Conservation (phyloP, 2,888 invertebrate species). For the Sarcophaga subvicina region DNA sequence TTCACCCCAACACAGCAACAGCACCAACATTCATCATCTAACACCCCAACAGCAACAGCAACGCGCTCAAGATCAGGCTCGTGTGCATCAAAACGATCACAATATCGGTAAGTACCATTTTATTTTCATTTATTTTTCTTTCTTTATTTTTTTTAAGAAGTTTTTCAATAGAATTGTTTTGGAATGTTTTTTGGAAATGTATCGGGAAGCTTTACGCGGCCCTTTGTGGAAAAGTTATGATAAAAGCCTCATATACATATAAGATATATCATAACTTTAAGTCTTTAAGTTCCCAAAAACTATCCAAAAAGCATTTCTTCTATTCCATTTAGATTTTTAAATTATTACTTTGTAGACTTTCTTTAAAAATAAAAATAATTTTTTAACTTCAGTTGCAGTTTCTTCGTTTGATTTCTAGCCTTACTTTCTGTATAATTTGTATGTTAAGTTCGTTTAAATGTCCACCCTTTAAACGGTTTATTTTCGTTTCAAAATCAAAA, state of each 20-base stretch:
- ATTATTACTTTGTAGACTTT: slow-evolving; percentile 6
- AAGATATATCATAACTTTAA: no score
- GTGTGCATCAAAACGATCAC: slow-evolving; percentile 82
- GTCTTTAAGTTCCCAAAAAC: neutral
- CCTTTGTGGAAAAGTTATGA: neutral
- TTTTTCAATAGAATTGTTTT: slow-evolving; percentile 6
- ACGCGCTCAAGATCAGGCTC: slow-evolving; percentile 82
- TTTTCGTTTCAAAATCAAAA: neutral
- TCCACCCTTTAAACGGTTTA: neutral
- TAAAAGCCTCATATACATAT: no score
- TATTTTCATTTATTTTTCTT: neutral
- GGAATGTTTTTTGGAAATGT: slow-evolving; percentile 1
- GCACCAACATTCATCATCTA: slow-evolving; percentile 73
- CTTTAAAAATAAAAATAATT: slow-evolving; percentile 4
- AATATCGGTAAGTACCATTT: slow-evolving; percentile 78
- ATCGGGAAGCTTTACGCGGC: no score
- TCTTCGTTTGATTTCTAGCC: slow-evolving; percentile 39
- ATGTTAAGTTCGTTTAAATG: slow-evolving; percentile 20
- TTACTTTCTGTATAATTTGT: slow-evolving; percentile 33
- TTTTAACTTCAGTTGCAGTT: slow-evolving; percentile 27
- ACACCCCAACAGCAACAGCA: slow-evolving; percentile 72
- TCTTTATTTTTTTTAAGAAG: slow-evolving; percentile 6
- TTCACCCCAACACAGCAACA: slow-evolving; percentile 81
- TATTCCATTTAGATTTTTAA: neutral
- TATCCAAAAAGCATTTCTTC: neutral